Evolutionary conservation across 2,113 vertebrate genomes (phyloP).

Genomic region (Rhinogobius similis): DNA sequence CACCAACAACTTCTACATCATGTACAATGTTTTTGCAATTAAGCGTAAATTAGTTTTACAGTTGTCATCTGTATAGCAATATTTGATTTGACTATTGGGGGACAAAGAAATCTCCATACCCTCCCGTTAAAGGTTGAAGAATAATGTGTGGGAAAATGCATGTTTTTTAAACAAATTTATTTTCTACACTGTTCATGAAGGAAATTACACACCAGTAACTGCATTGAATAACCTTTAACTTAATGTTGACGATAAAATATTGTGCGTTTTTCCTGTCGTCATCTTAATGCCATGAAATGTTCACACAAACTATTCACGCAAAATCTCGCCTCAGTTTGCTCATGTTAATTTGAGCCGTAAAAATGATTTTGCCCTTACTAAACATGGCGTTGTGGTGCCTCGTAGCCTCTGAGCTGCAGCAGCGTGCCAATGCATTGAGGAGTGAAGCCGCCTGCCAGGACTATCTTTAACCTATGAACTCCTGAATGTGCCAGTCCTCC

Average conservation of each 20-base stretch:
- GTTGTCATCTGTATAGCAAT: too few relatives aligned
- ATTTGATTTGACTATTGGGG: too few relatives aligned
- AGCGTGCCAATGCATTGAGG: neutral
- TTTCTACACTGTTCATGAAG: too few relatives aligned
- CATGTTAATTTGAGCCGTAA: neutral
- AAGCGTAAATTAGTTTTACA: too few relatives aligned
- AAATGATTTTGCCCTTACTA: conserved; percentile 48
- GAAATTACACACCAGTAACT: too few relatives aligned
- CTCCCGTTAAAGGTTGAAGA: neutral
- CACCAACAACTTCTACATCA: too few relatives aligned
- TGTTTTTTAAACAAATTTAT: too few relatives aligned
- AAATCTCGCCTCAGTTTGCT: neutral
- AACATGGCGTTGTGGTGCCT: conserved; percentile 75
- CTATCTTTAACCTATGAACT: conserved; percentile 82
- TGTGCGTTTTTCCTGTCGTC: neutral
- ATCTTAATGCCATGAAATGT: neutral
- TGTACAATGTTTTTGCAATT: too few relatives aligned
- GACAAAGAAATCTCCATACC: too few relatives aligned
- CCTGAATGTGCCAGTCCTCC: conserved; percentile 83
- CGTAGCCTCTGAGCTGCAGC: neutral
- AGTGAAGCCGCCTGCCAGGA: conserved; percentile 73
- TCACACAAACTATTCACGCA: too few relatives aligned
- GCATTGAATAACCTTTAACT: too few relatives aligned
- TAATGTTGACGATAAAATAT: neutral
- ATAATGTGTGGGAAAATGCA: neutral